phyloP scores from a whole-genome alignment of 2,113 vertebrate genomes.

The Casuarius casuarius region DNA sequence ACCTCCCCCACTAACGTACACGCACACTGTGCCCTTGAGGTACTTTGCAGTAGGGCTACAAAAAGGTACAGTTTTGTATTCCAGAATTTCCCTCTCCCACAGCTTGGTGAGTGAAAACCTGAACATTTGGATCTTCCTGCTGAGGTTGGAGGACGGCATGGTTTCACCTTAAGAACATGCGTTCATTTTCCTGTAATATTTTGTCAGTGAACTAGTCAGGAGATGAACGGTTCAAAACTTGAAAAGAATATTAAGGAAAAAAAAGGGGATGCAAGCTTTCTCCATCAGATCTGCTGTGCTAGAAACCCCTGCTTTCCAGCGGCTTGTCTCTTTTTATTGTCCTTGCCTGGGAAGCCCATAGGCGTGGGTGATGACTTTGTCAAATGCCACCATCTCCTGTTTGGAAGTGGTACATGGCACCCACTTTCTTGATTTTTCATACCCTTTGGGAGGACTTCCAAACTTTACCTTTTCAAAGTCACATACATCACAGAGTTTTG shows the following conservation, averaged over 20 bases:
- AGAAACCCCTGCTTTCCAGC: background rate
- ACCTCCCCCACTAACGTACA: background rate
- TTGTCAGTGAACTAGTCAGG: background rate
- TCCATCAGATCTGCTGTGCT: background rate
- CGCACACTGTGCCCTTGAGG: background rate
- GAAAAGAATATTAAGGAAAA: background rate
- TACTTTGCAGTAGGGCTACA: background rate
- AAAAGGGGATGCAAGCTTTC: background rate
- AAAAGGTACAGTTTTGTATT: background rate
- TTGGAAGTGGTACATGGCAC: background rate
- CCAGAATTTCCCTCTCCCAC: background rate
- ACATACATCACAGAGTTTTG: background rate
- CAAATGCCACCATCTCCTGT: fast-evolving
- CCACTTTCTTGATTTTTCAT: background rate
- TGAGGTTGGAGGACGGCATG: background rate
- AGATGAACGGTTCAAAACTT: background rate
- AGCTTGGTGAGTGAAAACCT: background rate
- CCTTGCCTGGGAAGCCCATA: background rate
- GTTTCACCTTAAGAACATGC: background rate
- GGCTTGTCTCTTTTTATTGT: background rate
- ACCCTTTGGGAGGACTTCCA: background rate
- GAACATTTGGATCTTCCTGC: background rate
- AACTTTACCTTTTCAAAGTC: background rate
- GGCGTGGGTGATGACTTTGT: background rate
- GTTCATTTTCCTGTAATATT: background rate